Evolutionary conservation across 2,797 vertebrate species (phyloP).

Genomic region (Eremophila alpestris): DNA sequence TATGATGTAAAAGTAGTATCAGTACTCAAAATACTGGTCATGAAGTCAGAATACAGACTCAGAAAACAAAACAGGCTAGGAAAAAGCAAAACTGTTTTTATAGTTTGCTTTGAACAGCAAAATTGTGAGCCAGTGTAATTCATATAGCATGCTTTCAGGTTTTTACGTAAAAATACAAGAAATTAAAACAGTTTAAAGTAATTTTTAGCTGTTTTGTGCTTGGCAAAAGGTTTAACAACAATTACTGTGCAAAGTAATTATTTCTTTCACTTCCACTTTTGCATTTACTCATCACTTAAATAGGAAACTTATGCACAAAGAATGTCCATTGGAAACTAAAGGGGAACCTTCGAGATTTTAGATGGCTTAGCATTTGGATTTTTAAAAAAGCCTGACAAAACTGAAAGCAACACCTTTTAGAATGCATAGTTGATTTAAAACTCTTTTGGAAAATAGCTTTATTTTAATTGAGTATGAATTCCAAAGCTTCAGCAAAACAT

Average conservation of each 20-base stretch:
- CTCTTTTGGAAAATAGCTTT: neutral
- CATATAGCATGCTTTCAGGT: neutral
- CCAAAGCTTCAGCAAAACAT: neutral
- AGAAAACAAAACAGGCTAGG: neutral
- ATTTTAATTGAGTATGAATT: constrained; percentile 34
- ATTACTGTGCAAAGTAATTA: neutral
- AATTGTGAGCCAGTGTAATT: neutral
- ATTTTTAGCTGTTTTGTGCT: neutral
- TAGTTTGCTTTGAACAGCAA: neutral
- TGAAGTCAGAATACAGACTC: neutral
- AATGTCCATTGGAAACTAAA: neutral
- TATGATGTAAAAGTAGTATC: neutral
- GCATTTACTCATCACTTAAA: neutral
- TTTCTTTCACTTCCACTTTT: constrained; percentile 26
- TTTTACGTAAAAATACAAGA: neutral
- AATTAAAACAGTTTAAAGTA: neutral
- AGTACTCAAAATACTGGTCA: neutral
- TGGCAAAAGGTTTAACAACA: neutral
- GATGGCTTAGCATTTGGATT: neutral
- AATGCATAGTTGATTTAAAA: neutral
- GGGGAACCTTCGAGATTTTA: neutral
- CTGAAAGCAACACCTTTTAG: neutral
- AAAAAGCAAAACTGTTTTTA: neutral
- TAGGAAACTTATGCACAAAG: neutral
- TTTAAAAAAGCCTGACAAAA: neutral